Evolutionary conservation across 2,888 invertebrate genomes (phyloP), one percentile per base, ranked within the genome.

Genomic region (Stramonita haemastoma): DNA sequence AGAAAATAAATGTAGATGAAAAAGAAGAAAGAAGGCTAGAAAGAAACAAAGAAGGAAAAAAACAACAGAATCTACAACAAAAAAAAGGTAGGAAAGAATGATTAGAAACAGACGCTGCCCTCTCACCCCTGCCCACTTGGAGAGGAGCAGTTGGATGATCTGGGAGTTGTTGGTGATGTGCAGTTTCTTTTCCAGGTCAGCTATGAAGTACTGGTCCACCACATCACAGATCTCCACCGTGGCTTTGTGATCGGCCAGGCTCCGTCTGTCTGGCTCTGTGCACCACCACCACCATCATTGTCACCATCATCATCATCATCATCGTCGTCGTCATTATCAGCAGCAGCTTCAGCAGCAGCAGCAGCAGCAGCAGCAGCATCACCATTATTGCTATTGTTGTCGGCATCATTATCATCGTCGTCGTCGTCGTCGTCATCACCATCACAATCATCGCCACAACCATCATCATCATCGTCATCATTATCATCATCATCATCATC

Each of bases 21-120:
- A 79, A 36, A 66, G 66, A 32, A 70, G 36, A 46, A 26, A 66
- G 84, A 77, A 26, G 84, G 84, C 34, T 0, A 60, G 88, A 66
- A 1, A 84, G 81, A 88, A 32, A 83, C 32, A 70, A 34, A 70
- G 86, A 88, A 56, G 57, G 56, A 81, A 6, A 88, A 32, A 88
- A 32, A 77, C 32, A 88, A 60, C 15, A 34, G 66, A 22, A 15
- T 5, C 15, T 11, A 29, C 73, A 36, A 6, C 36, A 26, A 73
- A 26, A 34, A 19, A 87, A 22, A 73, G n/a, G 56, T 11, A 57
- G 46, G 34, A 1, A 79, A 0, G 34, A 32, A 79, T 8, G 34
- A 1, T 4, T n/a, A 73, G 2, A 73, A 0, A 79, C 32, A 79
- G 13, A 79, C 32, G 34, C 26, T 73, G 6, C 17, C 13, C 19